A percentile compares a stretch with the other conserved stretches of the same genome.
These are phyloP conservation scores for Eutrigla gurnardus DNA, from an alignment of 2,797 vertebrate genomes.

Conservation along the genomic window DNA sequence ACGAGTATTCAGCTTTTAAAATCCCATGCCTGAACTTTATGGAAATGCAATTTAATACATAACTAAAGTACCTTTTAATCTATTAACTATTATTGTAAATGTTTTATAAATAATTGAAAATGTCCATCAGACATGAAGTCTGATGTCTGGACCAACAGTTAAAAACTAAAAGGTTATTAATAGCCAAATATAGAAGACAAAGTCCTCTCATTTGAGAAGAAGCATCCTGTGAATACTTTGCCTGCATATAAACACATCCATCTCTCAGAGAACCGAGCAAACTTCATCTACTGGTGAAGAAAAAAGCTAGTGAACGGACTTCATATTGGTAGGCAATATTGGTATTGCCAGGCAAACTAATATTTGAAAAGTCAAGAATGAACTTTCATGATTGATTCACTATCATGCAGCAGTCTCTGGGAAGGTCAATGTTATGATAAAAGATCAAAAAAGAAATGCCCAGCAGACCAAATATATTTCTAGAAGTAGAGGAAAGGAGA, in stretches of 20 bases:
- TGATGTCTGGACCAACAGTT: constrained; percentile 20
- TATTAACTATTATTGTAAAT: constrained; percentile 25
- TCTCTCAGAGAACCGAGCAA: constrained; percentile 18
- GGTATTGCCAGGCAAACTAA: background rate
- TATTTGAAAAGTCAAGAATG: background rate
- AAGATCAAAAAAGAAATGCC: background rate
- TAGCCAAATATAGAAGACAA: constrained; percentile 34
- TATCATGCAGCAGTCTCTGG: constrained; percentile 8
- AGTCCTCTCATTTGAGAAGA: constrained; percentile 8
- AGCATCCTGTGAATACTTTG: background rate
- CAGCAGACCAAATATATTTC: constrained; percentile 2
- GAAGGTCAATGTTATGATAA: constrained; percentile 5
- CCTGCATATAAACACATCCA: background rate
- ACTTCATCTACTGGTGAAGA: background rate
- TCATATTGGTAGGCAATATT: background rate
- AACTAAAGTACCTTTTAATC: constrained; percentile 3
- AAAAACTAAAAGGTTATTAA: constrained; percentile 18
- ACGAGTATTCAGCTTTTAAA: background rate
- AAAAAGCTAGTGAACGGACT: background rate
- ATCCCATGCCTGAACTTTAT: background rate
- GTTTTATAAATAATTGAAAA: constrained; percentile 49
- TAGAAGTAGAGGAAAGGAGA: background rate
- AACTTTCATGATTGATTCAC: constrained; percentile 6
- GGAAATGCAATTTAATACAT: constrained; percentile 20
- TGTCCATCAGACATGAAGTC: constrained; percentile 20